These are phyloP conservation scores for Eristalis tenax DNA, from an alignment of 2,888 invertebrate genomes.

Conservation along the genomic window DNA sequence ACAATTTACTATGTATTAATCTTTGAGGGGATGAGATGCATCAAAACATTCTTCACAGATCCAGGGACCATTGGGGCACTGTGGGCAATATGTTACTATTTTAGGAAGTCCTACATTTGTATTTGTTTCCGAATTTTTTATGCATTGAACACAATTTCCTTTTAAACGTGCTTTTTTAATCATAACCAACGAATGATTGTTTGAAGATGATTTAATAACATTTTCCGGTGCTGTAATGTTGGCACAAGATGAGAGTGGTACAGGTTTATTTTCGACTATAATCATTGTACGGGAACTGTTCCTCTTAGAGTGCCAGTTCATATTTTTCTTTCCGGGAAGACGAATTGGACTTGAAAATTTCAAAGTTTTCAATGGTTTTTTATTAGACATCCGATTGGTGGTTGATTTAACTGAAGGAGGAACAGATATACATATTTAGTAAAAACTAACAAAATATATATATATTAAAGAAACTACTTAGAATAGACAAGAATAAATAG, in stretches of 20 bases:
- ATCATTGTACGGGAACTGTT: background rate
- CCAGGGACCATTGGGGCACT: conserved; percentile 80
- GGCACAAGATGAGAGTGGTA: conserved; percentile 49
- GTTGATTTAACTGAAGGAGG: background rate
- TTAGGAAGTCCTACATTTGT: conserved; percentile 74
- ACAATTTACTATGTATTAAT: background rate
- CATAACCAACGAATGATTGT: conserved; percentile 77
- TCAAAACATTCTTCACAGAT: conserved; percentile 79
- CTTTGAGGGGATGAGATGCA: conserved; percentile 14
- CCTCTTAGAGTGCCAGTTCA: background rate
- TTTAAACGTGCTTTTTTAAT: conserved; percentile 78
- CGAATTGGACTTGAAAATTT: conserved; percentile 5
- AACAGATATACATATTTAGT: background rate
- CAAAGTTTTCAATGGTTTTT: background rate
- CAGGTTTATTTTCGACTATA: conserved; percentile 23
- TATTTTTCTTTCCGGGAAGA: background rate
- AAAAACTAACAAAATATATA: background rate
- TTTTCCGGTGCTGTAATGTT: conserved; percentile 74
- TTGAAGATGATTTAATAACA: conserved; percentile 75
- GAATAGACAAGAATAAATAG: too few relatives aligned
- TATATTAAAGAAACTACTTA: background rate
- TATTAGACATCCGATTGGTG: background rate
- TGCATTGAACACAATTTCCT: conserved; percentile 80
- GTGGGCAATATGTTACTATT: conserved; percentile 79
- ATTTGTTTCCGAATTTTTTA: conserved; percentile 73